These are phyloP conservation scores for Probosciger aterrimus DNA, from an alignment of 2,113 vertebrate genomes.

Conservation along the genomic window DNA sequence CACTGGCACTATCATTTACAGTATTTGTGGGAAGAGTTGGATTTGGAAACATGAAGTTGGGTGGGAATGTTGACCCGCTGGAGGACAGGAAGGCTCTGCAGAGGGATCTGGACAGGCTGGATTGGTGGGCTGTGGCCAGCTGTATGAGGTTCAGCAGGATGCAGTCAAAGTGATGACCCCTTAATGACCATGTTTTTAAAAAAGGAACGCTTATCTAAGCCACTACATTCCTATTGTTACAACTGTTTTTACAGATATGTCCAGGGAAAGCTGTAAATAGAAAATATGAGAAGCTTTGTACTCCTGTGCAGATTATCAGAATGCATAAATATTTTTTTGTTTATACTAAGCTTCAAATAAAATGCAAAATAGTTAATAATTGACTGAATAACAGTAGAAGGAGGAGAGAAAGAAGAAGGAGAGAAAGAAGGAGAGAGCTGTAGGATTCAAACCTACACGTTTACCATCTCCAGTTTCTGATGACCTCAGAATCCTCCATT, in stretches of 20 bases:
- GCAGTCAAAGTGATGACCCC: neutral
- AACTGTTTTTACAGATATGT: neutral
- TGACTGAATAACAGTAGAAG: neutral
- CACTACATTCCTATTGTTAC: neutral
- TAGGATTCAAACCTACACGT: neutral
- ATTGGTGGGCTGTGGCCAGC: rapidly evolving
- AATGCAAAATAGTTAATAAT: neutral
- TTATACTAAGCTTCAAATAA: neutral
- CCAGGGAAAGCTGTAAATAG: neutral
- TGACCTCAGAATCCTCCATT: neutral
- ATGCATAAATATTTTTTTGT: neutral
- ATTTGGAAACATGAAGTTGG: neutral
- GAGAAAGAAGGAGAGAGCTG: neutral
- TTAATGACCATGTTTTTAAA: neutral
- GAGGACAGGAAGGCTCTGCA: neutral
- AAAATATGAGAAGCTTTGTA: neutral
- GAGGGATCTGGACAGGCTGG: neutral
- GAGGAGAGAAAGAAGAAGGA: too few species aligned
- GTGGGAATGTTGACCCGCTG: neutral
- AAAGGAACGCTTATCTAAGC: neutral
- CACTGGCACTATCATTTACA: neutral
- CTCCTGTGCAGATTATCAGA: neutral
- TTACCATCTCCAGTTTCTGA: neutral
- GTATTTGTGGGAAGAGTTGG: neutral
- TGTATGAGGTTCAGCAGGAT: neutral